These are phyloP conservation scores for Labrus mixtus DNA, from an alignment of 2,113 vertebrate species.

Conservation along the genomic window DNA sequence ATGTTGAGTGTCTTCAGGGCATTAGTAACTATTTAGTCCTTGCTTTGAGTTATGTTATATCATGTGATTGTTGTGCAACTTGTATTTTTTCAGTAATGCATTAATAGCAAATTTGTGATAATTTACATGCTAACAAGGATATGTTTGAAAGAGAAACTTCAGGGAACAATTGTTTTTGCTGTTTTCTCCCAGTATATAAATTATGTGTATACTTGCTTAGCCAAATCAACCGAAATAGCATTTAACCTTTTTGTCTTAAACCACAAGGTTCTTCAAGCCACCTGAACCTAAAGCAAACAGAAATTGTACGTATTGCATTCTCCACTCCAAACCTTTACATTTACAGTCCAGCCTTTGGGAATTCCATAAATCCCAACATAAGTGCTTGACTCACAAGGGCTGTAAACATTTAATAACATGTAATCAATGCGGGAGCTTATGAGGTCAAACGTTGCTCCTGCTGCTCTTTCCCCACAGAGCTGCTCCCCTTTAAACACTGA, in stretches of 20 bases:
- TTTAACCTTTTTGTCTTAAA: background rate
- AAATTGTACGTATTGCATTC: background rate
- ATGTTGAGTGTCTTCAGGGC: too few relatives aligned
- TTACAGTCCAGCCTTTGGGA: slow-evolving; percentile 17
- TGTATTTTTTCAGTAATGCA: too few relatives aligned
- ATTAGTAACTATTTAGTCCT: too few relatives aligned
- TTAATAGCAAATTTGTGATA: too few relatives aligned
- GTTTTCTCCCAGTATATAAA: background rate
- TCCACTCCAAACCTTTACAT: slow-evolving; percentile 1
- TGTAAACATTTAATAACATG: slow-evolving; percentile 55
- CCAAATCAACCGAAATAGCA: background rate
- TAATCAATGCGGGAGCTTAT: slow-evolving; percentile 38
- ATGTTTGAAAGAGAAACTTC: too few relatives aligned
- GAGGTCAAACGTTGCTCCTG: slow-evolving; percentile 29
- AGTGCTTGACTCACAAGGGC: slow-evolving; percentile 12
- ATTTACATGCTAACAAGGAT: too few relatives aligned
- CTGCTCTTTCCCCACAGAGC: background rate
- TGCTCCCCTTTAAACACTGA: background rate
- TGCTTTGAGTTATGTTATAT: too few relatives aligned
- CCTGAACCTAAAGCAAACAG: background rate
- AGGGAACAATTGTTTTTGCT: background rate
- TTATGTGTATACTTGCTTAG: too few relatives aligned
- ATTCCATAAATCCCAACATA: slow-evolving; percentile 26
- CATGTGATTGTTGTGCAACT: too few relatives aligned
- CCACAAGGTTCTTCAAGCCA: background rate